Evolutionary conservation across 2,113 vertebrate species (phyloP), one percentile per base, ranked within the genome.

Genomic region (Barbus barbus): DNA sequence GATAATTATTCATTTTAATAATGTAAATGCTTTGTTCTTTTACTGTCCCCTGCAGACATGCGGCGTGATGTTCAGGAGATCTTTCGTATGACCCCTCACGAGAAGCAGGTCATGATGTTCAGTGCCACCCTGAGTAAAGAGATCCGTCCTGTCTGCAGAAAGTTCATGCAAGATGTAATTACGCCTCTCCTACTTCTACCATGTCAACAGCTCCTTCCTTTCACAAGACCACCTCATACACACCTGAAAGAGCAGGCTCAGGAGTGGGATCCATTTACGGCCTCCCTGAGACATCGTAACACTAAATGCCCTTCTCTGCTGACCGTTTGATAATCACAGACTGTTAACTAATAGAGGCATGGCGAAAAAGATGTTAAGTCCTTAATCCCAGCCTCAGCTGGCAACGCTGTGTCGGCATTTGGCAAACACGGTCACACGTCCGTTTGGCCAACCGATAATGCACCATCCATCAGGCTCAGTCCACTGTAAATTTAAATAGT

Each of bases 71-170:
- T 96, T 86, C 95, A 96, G 93, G 95, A 96, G 91, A 96, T 96
- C 85, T 96, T 96, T 92, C 95, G 95, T 88, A 94, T 95, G 95
- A 96, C 95, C 85, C 95, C 94, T 26, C 95, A 96, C 3, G 95
- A 96, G 94, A 96, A 96, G 93, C 95, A 96, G 92, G 95, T 96
- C 92, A 96, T 96, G 95, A 96, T 96, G 95, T 96, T 96, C 93
- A 96, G 95, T 89, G 95, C 95, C 83, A 96, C 95, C 81, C 92
- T 96, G 91, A 95, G 95, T 91, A 95, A 95, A 93, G 95, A 96
- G 90, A 96, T 96, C 87, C 95, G 95, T 24, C 95, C 95, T 0
- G 95, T 96, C 90, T 96, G 95, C 94, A 91, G 95, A 90, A 96
- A 95, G 91, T 96, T 96, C 94, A 96, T 96, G 95, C 95, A 96